Base-by-base conservation (phyloP, 2,888 invertebrate species). In the Drosophila mimetica region DNA sequence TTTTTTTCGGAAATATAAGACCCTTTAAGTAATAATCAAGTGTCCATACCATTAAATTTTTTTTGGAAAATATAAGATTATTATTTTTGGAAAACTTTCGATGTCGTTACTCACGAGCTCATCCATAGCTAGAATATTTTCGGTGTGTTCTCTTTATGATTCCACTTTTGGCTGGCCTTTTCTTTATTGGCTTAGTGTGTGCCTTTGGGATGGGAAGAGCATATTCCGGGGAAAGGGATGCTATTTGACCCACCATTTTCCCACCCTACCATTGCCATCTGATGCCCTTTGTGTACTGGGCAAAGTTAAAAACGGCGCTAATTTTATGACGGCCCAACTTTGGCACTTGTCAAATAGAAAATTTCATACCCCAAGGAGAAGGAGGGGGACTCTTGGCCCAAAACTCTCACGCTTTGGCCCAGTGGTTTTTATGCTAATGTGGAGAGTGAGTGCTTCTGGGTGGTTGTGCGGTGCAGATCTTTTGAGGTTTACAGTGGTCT, bases 291-390 rank as follows among this genome's bases (percentile, higher is more conserved):
- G 75, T 65, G 67, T 51, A 41, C 44, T 55, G 65, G 22, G 60
- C 37, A 32, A 71, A 48, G 66, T 81, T 85, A 59, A 60, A 71
- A 84, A 75, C 57, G 81, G 58, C 74, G 79, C 88, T 85, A 82
- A 82, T 82, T 87, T 82, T 79, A 72, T 76, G 72, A 71, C 66
- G 77, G 66, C 66, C 71, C 63, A 77, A 86, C 61, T 83, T 75
- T 83, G 77, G 76, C 76, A 86, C 69, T 71, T 70, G 69, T 80
- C 82, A 79, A 76, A 82, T 65, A 63, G 58, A 55, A 76, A 66
- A 59, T 73, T 37, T 41, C 53, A 60, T 65, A 53, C 77, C 71
- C 61, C 63, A 64, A 75, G 59, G 74, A 50, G 61, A 32, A 18
- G 57, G 30, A 4, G 34, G 11, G 25, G 55, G 55, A 13, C 25